phyloP scores from a whole-genome alignment of 2,888 invertebrate genomes.

The Dorcus parallelipipedus region DNA sequence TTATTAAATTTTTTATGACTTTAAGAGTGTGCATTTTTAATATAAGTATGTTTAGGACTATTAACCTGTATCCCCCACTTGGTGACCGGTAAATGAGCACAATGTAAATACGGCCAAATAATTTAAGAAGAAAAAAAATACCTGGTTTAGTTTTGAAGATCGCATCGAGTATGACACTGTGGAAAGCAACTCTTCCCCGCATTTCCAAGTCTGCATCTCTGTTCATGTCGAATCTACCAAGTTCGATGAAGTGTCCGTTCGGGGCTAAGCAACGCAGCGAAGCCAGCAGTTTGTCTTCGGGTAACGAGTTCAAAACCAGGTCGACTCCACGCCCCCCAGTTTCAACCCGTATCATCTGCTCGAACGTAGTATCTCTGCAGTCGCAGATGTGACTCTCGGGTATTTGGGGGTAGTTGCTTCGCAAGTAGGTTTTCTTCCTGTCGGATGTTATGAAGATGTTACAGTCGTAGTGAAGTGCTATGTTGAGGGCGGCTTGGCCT shows the following conservation, averaged over 20 bases:
- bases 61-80: too few relatives aligned
- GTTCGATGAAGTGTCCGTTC: conserved; percentile 74
- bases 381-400: conserved; percentile 74
- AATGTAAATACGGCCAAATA: background rate
- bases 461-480: conserved; percentile 61
- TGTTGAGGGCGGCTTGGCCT: conserved; percentile 71
- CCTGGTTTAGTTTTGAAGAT: conserved; percentile 7
- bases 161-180: conserved; percentile 72
- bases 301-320: conserved; percentile 83
- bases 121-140: conserved; percentile 45
- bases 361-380: conserved; percentile 83
- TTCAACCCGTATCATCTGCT: conserved; percentile 74
- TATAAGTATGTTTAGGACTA: too few relatives aligned
- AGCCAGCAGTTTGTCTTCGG: conserved; percentile 82
- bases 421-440: conserved; percentile 81
- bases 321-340: conserved; percentile 89
- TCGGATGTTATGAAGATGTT: conserved; percentile 83
- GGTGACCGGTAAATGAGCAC: too few relatives aligned
- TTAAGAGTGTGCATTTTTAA: too few relatives aligned
- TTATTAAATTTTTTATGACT: too few relatives aligned
- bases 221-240: conserved; percentile 78
- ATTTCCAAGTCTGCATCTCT: conserved; percentile 62
- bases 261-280: conserved; percentile 59
- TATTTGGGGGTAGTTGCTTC: conserved; percentile 68
- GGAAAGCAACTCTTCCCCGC: conserved; percentile 59